Conservation (phyloP, 2,888 invertebrate genomes). For the Capitulum mitella region DNA sequence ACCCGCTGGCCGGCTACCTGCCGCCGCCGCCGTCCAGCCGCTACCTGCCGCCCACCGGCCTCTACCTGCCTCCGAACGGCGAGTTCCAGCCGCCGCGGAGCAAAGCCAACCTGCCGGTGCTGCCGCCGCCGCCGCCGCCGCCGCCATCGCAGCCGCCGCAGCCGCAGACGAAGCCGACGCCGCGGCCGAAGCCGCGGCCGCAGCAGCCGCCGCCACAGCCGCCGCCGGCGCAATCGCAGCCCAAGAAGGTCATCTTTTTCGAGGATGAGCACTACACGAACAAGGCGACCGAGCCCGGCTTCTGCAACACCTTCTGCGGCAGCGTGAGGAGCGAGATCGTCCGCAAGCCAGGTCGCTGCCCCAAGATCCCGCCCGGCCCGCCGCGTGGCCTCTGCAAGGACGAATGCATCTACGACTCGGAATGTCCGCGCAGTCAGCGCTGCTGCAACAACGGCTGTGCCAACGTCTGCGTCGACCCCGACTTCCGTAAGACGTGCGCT, state of each 20-base stretch:
- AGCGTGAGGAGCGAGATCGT: background rate
- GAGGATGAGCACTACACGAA: constrained; percentile 12
- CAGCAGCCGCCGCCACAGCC: background rate
- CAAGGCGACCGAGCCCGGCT: constrained; percentile 14
- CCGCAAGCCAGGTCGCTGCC: background rate
- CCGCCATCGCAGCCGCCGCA: background rate
- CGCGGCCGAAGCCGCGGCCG: background rate
- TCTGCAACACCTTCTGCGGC: background rate
- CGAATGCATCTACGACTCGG: constrained; percentile 7
- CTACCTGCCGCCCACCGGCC: background rate
- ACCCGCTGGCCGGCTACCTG: background rate
- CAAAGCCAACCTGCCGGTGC: background rate
- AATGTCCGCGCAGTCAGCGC: constrained; percentile 13
- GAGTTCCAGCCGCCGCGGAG: background rate
- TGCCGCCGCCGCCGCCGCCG: background rate
- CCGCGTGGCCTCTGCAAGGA: constrained; percentile 5
- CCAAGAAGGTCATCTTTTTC: background rate
- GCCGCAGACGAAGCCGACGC: background rate
- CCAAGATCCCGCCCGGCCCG: background rate
- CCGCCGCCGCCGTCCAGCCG: background rate
- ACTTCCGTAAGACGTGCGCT: background rate
- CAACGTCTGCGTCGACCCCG: constrained; percentile 16
- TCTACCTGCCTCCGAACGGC: background rate
- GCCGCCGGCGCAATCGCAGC: background rate
- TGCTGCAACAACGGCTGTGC: constrained; percentile 8